Conservation (phyloP, 2,797 vertebrate species). For the Poeciliopsis gracilis region DNA sequence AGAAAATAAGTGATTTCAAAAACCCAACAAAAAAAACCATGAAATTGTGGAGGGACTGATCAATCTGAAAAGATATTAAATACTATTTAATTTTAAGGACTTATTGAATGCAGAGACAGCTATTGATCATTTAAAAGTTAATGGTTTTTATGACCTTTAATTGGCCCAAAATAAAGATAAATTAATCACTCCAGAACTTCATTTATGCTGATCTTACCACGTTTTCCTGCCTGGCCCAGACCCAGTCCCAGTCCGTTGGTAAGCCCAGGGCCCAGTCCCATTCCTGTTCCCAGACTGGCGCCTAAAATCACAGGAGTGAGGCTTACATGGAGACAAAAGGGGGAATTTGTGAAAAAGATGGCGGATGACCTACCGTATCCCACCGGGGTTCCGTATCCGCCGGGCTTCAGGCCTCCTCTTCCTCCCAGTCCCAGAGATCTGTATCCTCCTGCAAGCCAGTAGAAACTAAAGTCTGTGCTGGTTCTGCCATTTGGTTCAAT, state of each 20-base stretch:
- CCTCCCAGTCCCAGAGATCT: conserved; percentile 64
- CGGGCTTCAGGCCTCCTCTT: conserved; percentile 64
- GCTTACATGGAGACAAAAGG: background rate
- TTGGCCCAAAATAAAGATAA: too few relatives aligned
- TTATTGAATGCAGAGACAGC: too few relatives aligned
- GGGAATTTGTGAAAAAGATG: background rate
- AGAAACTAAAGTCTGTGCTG: background rate
- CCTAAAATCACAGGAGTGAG: conserved; percentile 38
- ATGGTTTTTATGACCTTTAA: too few relatives aligned
- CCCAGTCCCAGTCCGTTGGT: conserved; percentile 61
- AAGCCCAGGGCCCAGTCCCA: conserved; percentile 53
- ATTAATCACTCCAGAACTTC: too few relatives aligned
- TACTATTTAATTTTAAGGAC: too few relatives aligned
- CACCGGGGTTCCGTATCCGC: conserved; percentile 62
- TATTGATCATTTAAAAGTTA: too few relatives aligned
- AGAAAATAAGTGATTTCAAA: too few relatives aligned
- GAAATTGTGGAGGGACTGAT: too few relatives aligned
- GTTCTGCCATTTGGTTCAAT: background rate
- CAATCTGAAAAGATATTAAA: too few relatives aligned
- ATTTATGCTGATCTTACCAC: conserved; percentile 47
- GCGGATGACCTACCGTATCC: conserved; percentile 57
- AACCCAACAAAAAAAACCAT: too few relatives aligned
- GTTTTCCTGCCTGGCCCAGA: conserved; percentile 62
- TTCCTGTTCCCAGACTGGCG: conserved; percentile 63
- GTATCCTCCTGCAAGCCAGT: conserved; percentile 62